Conservation (phyloP, 2,888 invertebrate genomes). For the Volucella inflata region DNA sequence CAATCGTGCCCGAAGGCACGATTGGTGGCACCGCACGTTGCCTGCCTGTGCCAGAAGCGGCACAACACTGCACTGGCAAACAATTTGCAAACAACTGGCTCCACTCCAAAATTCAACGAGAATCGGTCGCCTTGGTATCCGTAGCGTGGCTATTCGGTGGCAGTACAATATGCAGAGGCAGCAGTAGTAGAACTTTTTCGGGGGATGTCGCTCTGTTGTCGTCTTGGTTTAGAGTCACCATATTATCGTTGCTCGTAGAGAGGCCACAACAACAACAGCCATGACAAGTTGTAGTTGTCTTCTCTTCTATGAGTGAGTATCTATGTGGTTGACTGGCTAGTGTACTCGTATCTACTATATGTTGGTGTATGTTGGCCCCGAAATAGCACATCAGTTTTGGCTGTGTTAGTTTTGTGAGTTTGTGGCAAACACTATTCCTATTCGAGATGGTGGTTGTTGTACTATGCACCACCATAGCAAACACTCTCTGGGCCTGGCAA, state of each 20-base stretch:
- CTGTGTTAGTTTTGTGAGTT: constrained; percentile 55
- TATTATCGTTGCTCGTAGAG: constrained; percentile 43
- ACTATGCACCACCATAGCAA: constrained; percentile 27
- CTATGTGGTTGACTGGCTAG: constrained; percentile 42
- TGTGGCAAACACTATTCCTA: constrained; percentile 9
- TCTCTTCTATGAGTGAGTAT: constrained; percentile 46
- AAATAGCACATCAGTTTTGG: constrained; percentile 60
- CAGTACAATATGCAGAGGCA: constrained; percentile 47
- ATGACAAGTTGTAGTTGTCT: constrained; percentile 2
- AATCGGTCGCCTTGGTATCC: constrained; percentile 72
- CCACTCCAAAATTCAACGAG: constrained; percentile 80
- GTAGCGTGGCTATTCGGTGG: constrained; percentile 70
- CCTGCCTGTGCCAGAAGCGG: constrained; percentile 79
- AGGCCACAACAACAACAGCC: constrained; percentile 13
- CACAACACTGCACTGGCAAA: constrained; percentile 79
- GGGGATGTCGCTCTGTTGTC: constrained; percentile 72
- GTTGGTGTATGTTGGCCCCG: constrained; percentile 63
- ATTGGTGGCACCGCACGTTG: constrained; percentile 78
- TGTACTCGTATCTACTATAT: constrained; percentile 8
- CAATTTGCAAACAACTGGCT: constrained; percentile 82
- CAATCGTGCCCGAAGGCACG: constrained; percentile 80
- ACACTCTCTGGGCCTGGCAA: constrained; percentile 7
- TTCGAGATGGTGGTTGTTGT: constrained; percentile 48
- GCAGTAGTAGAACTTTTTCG: constrained; percentile 74
- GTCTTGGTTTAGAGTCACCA: constrained; percentile 69